Base-by-base conservation (phyloP, 2,888 invertebrate genomes). In the Micoletzkya japonica region DNA sequence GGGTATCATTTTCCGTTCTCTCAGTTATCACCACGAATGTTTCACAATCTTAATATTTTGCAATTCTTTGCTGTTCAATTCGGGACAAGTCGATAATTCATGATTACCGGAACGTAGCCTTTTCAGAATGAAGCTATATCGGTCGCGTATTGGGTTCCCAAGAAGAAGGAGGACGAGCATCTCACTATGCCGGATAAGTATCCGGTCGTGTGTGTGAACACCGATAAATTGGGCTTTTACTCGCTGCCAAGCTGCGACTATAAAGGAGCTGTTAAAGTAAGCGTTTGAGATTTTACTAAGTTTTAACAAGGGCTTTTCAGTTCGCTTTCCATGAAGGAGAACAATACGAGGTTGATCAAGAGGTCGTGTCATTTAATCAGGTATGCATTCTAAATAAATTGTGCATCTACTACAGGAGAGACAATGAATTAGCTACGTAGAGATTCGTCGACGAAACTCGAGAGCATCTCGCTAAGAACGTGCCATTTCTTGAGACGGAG, bases 1-100 rank as follows among this genome's bases (percentile, higher is more conserved):
- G 77, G 68, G 80, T 78, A 28, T 6, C 57, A 28, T 17, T 30
- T 34, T 44, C 34, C 37, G 20, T 26, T 6, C 4, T 20, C 17
- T 32, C 4, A 32, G 56, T n/a, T 57, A 32, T 4, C 24, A 10
- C 26, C 3, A 56, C 28, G 14, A 14, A 57, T 17, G 1, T 1
- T 20, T 24, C 14, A n/a, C 17, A 10, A 39, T 39, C 17, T 7
- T 39, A 7, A 10, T 39, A 39, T 39, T 39, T n/a, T n/a, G n/a
- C n/a, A n/a, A n/a, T n/a, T n/a, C n/a, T n/a, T n/a, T n/a, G n/a
- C n/a, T n/a, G n/a, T n/a, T n/a, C n/a, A n/a, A n/a, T n/a, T n/a
- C n/a, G n/a, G n/a, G n/a, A n/a, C n/a, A n/a, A n/a, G n/a, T n/a
- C n/a, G n/a, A n/a, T n/a, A n/a, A n/a, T n/a, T n/a, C n/a, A n/a